Base-by-base conservation (phyloP, 2,113 vertebrate genomes). In the Pituophis catenifer region DNA sequence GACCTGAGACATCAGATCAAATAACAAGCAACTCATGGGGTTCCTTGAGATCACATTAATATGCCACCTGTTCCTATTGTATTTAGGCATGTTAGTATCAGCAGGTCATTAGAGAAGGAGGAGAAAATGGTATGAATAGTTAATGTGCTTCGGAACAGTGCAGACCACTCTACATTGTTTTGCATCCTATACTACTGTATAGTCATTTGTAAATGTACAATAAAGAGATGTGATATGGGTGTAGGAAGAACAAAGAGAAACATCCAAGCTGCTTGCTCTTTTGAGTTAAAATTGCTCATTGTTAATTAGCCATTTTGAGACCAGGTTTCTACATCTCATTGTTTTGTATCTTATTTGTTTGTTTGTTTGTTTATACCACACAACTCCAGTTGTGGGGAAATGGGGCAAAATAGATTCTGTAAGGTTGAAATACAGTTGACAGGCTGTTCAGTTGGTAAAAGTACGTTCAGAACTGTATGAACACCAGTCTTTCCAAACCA, bases 41-140 rank as follows among this genome's bases (percentile, higher is more conserved):
- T 38, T 12, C 1, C 0, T 88, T 38, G 70, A 91, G 93, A 89
- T 86, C 3, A 29, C 0, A 0, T 13, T 2, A 0, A 81, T 29
- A 54, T 58, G 19, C 15, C 9, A 33, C 29, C 48, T 33, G 57
- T 17, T 89, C 23, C 57, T 62, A 89, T 50, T n/a, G 90, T 54
- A 17, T 54, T 33, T 55, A 54, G 62, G n/a, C 13, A 86, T 53
- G 55, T 38, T 33, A 38, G 33, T 23, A 33, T 13, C 53, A 33
- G 29, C 52, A 91, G 90, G n/a, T 55, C 81, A 54, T 57, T n/a
- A 57, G n/a, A 24, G 19, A 54, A 52, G n/a, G 90, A 13, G 38
- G 21, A 48, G 38, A 13, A 44, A 48, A 58, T 70, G 59, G 15
- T n/a, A 55, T 50, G 50, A 81, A 81, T 29, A 90, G n/a, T 29